These are phyloP conservation scores for Thalassophryne amazonica DNA, from an alignment of 2,797 vertebrate genomes.

Conservation along the genomic window DNA sequence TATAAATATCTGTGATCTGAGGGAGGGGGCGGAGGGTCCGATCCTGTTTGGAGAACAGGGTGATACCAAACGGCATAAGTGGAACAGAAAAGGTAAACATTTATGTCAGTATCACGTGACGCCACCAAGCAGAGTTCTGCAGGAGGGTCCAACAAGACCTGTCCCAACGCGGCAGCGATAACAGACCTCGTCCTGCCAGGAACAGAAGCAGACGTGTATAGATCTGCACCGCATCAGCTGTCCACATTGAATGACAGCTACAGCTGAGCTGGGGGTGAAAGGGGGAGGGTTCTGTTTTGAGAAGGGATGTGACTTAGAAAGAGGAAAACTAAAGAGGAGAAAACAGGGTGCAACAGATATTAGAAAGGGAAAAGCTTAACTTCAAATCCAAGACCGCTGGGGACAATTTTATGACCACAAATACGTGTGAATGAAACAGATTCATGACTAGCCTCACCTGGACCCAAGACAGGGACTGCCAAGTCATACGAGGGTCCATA, in stretches of 20 bases:
- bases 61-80: neutral
- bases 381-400: too few relatives aligned
- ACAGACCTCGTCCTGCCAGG: neutral
- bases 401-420: too few relatives aligned
- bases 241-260: constrained; percentile 66
- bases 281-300: constrained; percentile 5
- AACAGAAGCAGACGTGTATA: constrained; percentile 25
- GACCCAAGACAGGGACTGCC: too few relatives aligned
- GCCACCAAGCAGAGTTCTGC: too few relatives aligned
- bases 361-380: neutral
- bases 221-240: constrained; percentile 40
- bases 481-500: too few relatives aligned
- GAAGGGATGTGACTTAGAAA: neutral
- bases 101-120: too few relatives aligned
- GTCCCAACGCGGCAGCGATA: neutral
- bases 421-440: too few relatives aligned
- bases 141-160: too few relatives aligned
- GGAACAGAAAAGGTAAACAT: neutral
- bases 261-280: constrained; percentile 60
- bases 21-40: constrained; percentile 5
- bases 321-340: neutral
- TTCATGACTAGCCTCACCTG: too few relatives aligned
- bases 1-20: constrained; percentile 85
- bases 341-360: neutral
- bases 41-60: constrained; percentile 58